A percentile compares a stretch with the other conserved stretches of the same genome.
Conservation (phyloP, 2,888 invertebrate species). For the Strigamia crassipes region DNA sequence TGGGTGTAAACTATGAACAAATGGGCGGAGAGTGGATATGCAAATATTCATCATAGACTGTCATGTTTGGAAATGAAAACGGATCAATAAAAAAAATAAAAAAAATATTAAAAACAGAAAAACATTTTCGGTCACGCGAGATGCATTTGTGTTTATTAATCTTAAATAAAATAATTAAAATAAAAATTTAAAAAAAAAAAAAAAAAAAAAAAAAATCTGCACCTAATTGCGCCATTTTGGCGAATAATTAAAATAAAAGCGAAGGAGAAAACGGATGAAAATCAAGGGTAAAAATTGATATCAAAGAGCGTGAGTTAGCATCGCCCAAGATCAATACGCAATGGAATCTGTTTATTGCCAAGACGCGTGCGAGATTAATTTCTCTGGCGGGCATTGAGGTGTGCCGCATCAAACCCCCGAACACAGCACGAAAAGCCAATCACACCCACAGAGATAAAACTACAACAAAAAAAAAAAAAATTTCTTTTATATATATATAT, state of each 20-base stretch:
- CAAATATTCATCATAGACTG: slow-evolving; percentile 32
- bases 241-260: background rate
- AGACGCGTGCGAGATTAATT: slow-evolving; percentile 45
- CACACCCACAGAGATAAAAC: slow-evolving; percentile 31
- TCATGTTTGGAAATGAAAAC: background rate
- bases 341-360: slow-evolving; percentile 45
- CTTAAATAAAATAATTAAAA: background rate
- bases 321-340: slow-evolving; percentile 44
- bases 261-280: background rate
- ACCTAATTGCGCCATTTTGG: too few relatives aligned
- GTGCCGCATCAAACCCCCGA: slow-evolving; percentile 24
- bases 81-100: background rate
- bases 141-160: slow-evolving; percentile 1
- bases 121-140: background rate
- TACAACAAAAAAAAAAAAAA: background rate
- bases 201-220: too few relatives aligned
- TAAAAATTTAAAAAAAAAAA: too few relatives aligned
- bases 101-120: background rate
- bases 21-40: slow-evolving; percentile 28
- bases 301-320: slow-evolving; percentile 37
- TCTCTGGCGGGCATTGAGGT: slow-evolving; percentile 44
- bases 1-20: slow-evolving; percentile 33
- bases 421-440: slow-evolving; percentile 42
- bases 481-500: too few relatives aligned
- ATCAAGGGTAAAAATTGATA: slow-evolving; percentile 7